Conservation (phyloP, 2,113 vertebrate genomes). For the Dicrurus megarhynchus region DNA sequence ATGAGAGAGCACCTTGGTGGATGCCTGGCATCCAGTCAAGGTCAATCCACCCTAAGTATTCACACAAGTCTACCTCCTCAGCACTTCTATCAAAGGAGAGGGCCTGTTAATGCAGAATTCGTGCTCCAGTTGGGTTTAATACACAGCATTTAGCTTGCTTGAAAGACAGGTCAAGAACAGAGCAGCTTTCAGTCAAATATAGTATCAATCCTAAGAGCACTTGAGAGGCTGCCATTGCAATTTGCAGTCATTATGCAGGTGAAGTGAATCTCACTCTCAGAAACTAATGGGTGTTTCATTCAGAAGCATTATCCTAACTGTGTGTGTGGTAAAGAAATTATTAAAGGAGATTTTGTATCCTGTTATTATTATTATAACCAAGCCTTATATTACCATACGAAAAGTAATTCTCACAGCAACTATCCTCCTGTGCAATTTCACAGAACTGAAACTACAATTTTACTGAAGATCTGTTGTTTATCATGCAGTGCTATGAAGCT, state of each 20-base stretch:
- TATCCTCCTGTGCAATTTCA: neutral
- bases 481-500: neutral
- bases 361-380: neutral
- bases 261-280: neutral
- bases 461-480: conserved; percentile 7
- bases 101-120: neutral
- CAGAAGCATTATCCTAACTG: neutral
- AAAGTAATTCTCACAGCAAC: neutral
- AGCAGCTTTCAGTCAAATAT: neutral
- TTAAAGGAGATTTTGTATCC: neutral
- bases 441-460: conserved; percentile 1
- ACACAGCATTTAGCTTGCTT: neutral
- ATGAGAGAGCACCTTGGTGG: neutral
- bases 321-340: neutral
- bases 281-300: neutral
- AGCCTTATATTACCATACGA: neutral
- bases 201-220: neutral
- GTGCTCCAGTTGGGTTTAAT: neutral
- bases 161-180: neutral
- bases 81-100: neutral
- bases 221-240: neutral
- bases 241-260: neutral
- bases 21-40: neutral
- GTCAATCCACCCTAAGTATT: neutral
- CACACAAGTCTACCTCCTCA: neutral